Evolutionary conservation across 2,113 vertebrate genomes (phyloP), one percentile per base, ranked within the genome.

Genomic region (Crotalus viridis): DNA sequence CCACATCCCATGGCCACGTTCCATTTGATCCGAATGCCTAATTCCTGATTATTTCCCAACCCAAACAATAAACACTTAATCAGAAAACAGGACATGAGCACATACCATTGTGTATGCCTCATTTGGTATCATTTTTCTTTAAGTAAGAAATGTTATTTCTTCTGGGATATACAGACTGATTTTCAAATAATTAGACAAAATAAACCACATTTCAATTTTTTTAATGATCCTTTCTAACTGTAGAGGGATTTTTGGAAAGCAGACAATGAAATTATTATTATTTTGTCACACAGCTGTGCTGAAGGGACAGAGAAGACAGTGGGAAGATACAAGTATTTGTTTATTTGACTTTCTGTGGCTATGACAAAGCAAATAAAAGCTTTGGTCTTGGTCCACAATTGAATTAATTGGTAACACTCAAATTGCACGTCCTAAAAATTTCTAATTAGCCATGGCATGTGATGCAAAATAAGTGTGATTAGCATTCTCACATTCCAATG

Each of bases 211-310:
- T 92, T 93, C 95, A 91, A 91, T 95, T 95, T 92, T 88, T 64
- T 89, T 95, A 94, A 95, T 46, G 15, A 97, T 97, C 96, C 94
- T 90, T 91, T 95, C 93, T 97, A 97, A 96, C 95, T 85, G 85
- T 95, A 94, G 95, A 96, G 95, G 56, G 24, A 57, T 93, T 95
- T 97, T 95, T 95, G 97, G 95, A 94, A 96, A 96, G 93, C 15
- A 97, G 95, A 96, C 51, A 97, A 97, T 95, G 93, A 96, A 97
- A 97, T 97, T 97, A 96, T 97, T 96, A 96, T 94, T 97, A 97
- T 97, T 97, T 94, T 95, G 94, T 90, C 91, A 85, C 95, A 96
- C 97, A 97, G 96, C 97, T 96, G 96, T 96, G 95, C 94, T 94
- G 81, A 93, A 96, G 93, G 55, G 12, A 0, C 26, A 89, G 85